phyloP scores from a whole-genome alignment of 2,113 vertebrate genomes.

The Tapirus terrestris region DNA sequence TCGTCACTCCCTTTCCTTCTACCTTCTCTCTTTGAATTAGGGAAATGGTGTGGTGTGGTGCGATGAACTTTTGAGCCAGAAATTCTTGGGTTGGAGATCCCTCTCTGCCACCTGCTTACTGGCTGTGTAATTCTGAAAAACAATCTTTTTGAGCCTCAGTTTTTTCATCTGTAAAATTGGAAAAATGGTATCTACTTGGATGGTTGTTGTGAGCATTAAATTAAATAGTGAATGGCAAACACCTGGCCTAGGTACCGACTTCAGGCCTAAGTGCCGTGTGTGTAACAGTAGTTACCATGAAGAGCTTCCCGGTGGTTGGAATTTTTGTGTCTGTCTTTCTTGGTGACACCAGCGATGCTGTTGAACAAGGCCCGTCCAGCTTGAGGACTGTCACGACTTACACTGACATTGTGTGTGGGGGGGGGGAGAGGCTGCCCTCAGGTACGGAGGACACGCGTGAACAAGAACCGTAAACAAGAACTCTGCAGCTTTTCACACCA shows the following conservation, averaged over 20 bases:
- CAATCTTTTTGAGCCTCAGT: background rate
- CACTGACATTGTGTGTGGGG: background rate
- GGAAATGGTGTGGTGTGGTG: background rate
- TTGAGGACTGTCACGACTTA: background rate
- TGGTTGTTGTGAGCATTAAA: background rate
- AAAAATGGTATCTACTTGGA: background rate
- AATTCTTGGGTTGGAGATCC: background rate
- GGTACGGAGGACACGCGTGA: background rate
- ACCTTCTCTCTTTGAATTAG: background rate
- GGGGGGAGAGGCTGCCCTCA: background rate
- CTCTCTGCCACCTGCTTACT: background rate
- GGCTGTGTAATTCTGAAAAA: background rate
- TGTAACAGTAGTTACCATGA: fast-evolving
- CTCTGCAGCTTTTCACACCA: background rate
- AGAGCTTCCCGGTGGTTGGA: background rate
- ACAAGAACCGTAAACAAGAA: background rate
- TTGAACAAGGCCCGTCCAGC: background rate
- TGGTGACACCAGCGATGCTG: background rate
- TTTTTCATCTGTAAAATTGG: slow-evolving; percentile 1
- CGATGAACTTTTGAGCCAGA: background rate
- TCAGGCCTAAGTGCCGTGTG: background rate
- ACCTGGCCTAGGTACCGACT: background rate
- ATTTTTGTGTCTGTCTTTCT: background rate
- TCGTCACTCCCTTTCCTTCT: background rate
- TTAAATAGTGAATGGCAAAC: background rate